Evolutionary conservation across 2,113 vertebrate species (phyloP), one percentile per base, ranked within the genome.

Genomic region (Otis tarda): DNA sequence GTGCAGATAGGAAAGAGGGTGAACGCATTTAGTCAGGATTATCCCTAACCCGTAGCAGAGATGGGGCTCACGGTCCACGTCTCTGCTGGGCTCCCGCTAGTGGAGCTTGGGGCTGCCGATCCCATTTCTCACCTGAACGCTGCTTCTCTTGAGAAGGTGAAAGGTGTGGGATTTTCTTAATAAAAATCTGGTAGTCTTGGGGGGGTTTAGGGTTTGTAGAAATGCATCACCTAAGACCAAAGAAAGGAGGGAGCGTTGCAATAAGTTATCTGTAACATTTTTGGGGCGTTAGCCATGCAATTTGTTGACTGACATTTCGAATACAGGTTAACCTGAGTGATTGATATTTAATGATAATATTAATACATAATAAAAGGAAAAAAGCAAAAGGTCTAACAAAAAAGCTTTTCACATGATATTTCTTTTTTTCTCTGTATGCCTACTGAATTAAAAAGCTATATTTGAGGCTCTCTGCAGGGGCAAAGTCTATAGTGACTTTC

Each of bases 261-360:
- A 18, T 31, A 41, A 33, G 10, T 28, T 68, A 12, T 28, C 49
- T 5, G 23, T 9, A 39, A 25, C 0, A 4, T 31, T 89, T 75
- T 12, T n/a, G 30, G 43, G 84, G 53, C 2, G 1, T 33, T 71
- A 65, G 67, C 59, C 6, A 0, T 67, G 81, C 15, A 25, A n/a
- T 91, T 69, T 84, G 74, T 77, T 83, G 77, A 52, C 55, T 79
- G 89, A 64, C 7, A 0, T 91, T 95, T 89, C 81, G 91, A 94
- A 74, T 43, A 50, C 60, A 77, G n/a, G 77, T 74, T 75, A 75
- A 43, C 52, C 53, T 10, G 30, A 53, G 19, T 89, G 91, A 91
- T 75, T 63, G 89, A 68, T 91, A 65, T 78, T 92, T 91, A 91
- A 87, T 89, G 65, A 49, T 60, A 92, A 82, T 92, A 84, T 93